Conservation (phyloP, 2,113 vertebrate genomes). For the Engystomops pustulosus region DNA sequence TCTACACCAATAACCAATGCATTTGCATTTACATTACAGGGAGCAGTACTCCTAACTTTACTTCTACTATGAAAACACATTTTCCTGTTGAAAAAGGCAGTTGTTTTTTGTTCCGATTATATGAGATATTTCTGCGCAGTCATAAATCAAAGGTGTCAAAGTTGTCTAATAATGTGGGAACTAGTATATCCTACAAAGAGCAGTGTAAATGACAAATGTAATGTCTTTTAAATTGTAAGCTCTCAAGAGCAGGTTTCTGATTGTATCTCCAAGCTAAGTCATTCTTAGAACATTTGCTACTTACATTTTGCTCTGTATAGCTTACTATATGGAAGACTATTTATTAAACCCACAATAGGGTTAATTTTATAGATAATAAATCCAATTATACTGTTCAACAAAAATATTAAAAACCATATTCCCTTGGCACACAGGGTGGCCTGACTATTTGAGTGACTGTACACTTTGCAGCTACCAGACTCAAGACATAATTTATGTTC, state of each 20-base stretch:
- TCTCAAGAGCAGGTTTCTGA: background rate
- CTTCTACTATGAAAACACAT: conserved; percentile 14
- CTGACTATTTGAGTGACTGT: too few relatives aligned
- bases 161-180: background rate
- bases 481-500: too few relatives aligned
- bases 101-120: conserved; percentile 6
- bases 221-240: background rate
- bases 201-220: conserved; percentile 9
- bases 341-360: background rate
- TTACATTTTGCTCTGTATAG: background rate
- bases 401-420: background rate
- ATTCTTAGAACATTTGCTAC: background rate
- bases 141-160: conserved; percentile 1
- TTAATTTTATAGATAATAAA: background rate
- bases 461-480: too few relatives aligned
- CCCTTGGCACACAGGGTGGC: too few relatives aligned
- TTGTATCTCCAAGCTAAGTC: background rate
- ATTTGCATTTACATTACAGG: conserved; percentile 43
- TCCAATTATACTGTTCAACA: too few relatives aligned
- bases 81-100: background rate
- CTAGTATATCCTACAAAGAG: background rate
- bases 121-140: background rate
- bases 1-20: background rate
- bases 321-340: background rate
- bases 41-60: background rate